phyloP scores from a whole-genome alignment of 2,113 vertebrate genomes.

The Calypte anna region DNA sequence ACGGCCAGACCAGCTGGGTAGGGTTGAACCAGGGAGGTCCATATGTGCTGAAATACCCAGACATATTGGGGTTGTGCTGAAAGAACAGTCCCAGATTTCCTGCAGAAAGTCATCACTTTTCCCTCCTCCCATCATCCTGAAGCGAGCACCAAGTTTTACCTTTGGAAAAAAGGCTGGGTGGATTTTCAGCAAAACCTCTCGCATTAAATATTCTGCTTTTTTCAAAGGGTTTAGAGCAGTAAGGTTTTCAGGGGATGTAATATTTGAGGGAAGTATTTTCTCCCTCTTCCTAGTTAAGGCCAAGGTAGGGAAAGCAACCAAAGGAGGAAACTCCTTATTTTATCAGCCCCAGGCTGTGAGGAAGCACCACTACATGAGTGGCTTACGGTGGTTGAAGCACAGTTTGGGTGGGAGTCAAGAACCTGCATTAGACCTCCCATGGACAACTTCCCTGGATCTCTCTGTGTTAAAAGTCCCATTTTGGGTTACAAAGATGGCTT shows the following conservation, averaged over 20 bases:
- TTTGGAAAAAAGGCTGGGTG: neutral
- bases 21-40: conserved; percentile 46
- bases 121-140: neutral
- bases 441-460: neutral
- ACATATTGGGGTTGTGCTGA: conserved; percentile 66
- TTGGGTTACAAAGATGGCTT: neutral
- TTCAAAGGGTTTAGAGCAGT: neutral
- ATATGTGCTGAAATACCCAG: conserved; percentile 73
- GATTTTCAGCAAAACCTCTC: neutral
- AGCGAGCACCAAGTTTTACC: neutral
- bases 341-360: neutral
- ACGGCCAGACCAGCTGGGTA: conserved; percentile 60
- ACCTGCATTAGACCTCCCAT: neutral
- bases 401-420: neutral
- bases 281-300: neutral
- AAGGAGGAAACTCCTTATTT: neutral
- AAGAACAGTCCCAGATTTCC: conserved; percentile 34
- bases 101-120: neutral
- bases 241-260: neutral
- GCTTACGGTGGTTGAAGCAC: rapidly evolving
- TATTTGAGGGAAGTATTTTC: neutral
- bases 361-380: neutral
- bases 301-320: neutral
- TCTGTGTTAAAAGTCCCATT: neutral
- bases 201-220: no score